Percentiles rank a stretch among this genome's conserved stretches.
phyloP scores from a whole-genome alignment of 2,888 invertebrate species.

The Sicus ferrugineus region DNA sequence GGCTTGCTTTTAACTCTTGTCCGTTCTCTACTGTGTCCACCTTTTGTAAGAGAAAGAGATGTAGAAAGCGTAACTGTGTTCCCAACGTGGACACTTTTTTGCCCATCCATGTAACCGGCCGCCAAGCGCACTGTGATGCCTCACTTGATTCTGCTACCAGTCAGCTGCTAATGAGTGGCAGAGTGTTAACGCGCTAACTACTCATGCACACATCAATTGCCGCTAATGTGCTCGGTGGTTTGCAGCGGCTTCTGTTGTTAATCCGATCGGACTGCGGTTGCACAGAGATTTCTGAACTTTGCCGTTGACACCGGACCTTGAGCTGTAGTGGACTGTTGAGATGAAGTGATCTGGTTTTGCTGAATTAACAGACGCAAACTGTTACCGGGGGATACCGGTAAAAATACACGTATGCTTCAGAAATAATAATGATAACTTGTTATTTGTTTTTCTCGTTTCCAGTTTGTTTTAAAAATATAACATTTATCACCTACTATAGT shows the following conservation, averaged over 20 bases:
- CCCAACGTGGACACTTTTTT: slow-evolving; percentile 8
- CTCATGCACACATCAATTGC: background rate
- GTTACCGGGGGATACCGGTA: no score
- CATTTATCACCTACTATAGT: no score
- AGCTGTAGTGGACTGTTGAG: background rate
- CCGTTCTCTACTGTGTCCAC: no score
- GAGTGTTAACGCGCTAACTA: background rate
- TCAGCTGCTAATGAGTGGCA: background rate
- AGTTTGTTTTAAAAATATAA: no score
- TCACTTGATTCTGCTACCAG: background rate
- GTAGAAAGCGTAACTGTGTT: background rate
- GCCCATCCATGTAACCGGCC: slow-evolving; percentile 19
- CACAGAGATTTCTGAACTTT: background rate
- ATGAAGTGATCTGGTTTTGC: background rate
- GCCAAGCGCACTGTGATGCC: background rate
- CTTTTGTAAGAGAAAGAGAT: no score
- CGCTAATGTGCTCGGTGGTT: background rate
- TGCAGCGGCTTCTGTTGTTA: slow-evolving; percentile 12
- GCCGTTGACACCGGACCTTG: background rate
- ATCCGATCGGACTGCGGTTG: background rate
- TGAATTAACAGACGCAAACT: no score
- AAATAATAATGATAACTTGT: no score
- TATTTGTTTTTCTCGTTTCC: no score
- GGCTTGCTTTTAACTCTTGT: no score
- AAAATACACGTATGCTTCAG: no score